A percentile compares a stretch with the other conserved stretches of the same genome.
phyloP scores from a whole-genome alignment of 2,113 vertebrate species.

The Gymnocephalus cernua region DNA sequence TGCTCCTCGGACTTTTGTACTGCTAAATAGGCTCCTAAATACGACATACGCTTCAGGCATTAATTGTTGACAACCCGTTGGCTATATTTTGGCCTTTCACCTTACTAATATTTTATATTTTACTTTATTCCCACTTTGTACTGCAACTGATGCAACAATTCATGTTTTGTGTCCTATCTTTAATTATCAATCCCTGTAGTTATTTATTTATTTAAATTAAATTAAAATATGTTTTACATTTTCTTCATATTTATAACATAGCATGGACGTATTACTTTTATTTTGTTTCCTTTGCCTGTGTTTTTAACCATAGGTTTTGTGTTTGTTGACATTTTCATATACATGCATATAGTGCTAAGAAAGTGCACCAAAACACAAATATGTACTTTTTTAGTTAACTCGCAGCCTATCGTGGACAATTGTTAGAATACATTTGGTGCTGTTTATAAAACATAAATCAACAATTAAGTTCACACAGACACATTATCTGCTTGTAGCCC shows the following conservation, averaged over 20 bases:
- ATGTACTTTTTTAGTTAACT: too few species aligned
- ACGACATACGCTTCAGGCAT: background rate
- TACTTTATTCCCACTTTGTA: background rate
- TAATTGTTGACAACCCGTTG: too few species aligned
- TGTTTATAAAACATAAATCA: too few species aligned
- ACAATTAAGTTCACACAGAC: background rate
- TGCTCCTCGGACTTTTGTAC: constrained; percentile 28
- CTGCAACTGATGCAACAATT: background rate
- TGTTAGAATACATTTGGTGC: too few species aligned
- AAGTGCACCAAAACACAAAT: background rate
- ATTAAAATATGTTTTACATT: too few species aligned
- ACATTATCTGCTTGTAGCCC: too few species aligned
- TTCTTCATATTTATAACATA: background rate
- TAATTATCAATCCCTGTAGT: background rate
- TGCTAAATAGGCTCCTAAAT: background rate
- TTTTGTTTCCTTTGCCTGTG: background rate
- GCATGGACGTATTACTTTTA: too few species aligned
- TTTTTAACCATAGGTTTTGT: background rate
- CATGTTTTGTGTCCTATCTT: background rate
- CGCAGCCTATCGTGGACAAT: background rate
- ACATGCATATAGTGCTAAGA: background rate
- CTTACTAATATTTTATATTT: background rate
- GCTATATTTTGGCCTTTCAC: background rate
- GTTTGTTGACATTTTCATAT: too few species aligned
- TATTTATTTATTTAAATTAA: background rate